These are phyloP conservation scores for Scolopax mira DNA, from an alignment of 2,113 vertebrate species.

Conservation along the genomic window DNA sequence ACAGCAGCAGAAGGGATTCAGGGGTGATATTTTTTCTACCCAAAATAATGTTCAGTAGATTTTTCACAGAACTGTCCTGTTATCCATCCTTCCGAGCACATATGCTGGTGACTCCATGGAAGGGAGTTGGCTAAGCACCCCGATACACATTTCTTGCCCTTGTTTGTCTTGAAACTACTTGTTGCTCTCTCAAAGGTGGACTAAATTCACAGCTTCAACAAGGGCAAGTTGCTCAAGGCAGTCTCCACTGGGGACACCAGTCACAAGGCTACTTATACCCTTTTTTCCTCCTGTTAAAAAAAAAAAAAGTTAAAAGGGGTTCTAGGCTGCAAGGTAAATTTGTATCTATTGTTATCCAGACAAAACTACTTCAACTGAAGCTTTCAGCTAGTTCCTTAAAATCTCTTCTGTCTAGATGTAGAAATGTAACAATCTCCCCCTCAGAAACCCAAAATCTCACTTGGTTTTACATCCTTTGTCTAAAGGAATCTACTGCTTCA, in stretches of 20 bases:
- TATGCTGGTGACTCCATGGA: not conserved
- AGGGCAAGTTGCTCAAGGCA: not conserved
- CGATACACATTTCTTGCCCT: not conserved
- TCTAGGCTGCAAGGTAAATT: not conserved
- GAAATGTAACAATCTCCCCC: not conserved
- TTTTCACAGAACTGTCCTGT: not conserved
- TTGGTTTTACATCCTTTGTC: not conserved
- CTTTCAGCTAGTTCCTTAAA: not conserved
- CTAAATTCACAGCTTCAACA: not conserved
- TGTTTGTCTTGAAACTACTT: not conserved
- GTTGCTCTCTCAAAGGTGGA: not conserved
- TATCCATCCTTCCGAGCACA: not conserved
- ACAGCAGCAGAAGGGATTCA: not conserved
- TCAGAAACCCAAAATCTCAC: not conserved
- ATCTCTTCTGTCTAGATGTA: not conserved
- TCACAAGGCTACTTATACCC: not conserved
- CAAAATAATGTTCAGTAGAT: not conserved
- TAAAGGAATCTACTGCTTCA: not conserved
- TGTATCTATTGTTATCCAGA: not conserved
- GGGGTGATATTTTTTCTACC: accelerated
- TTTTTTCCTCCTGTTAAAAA: not conserved
- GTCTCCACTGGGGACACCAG: not conserved
- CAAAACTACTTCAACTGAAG: not conserved
- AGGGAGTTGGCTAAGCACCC: not conserved
- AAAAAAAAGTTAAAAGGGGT: not conserved